phyloP scores from a whole-genome alignment of 2,888 invertebrate genomes.

The Seira sanloemensis region DNA sequence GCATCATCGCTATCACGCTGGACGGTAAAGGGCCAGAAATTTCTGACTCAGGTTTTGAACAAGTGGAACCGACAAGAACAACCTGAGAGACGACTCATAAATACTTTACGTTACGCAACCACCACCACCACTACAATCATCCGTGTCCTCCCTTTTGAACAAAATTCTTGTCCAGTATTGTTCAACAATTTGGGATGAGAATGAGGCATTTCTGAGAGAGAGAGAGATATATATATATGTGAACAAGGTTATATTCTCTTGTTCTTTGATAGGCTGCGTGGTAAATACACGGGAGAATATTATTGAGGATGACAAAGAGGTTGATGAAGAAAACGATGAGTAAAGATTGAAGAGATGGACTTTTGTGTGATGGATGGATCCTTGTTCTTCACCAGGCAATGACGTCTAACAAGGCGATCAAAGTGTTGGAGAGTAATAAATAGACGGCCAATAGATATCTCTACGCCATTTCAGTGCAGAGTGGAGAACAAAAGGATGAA shows the following conservation, averaged over 20 bases:
- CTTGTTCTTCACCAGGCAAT: background rate
- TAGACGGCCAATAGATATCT: background rate
- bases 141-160: background rate
- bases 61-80: background rate
- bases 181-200: background rate
- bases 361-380: slow-evolving; percentile 24
- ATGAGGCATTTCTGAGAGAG: background rate
- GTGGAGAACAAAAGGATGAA: slow-evolving; percentile 43
- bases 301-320: background rate
- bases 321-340: slow-evolving; percentile 25
- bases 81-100: background rate
- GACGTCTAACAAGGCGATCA: slow-evolving; percentile 52
- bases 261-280: background rate
- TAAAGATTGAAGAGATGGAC: slow-evolving; percentile 22
- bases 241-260: background rate
- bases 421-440: background rate
- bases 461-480: slow-evolving; percentile 5
- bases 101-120: background rate
- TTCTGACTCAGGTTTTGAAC: background rate
- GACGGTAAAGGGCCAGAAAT: background rate
- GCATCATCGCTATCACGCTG: background rate
- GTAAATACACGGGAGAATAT: background rate
- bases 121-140: background rate
- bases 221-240: too few species aligned
- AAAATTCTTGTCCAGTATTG: slow-evolving; percentile 33